Conservation (phyloP, 2,113 vertebrate species). For the Entelurus aequoreus region DNA sequence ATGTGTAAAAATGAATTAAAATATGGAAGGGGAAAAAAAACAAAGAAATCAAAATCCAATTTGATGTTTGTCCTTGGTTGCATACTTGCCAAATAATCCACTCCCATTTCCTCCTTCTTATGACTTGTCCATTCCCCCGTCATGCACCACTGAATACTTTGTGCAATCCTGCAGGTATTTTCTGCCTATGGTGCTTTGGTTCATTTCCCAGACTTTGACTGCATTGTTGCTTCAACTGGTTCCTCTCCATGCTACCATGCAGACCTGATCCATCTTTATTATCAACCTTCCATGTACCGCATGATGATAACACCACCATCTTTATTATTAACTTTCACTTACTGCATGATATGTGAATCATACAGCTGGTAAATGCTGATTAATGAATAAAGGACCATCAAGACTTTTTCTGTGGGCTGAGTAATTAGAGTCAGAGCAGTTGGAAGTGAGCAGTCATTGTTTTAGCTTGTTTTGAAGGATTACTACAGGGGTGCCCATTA, state of each 20-base stretch:
- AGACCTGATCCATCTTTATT: slow-evolving; percentile 53
- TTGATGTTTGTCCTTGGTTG: too few relatives aligned
- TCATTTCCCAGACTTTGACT: slow-evolving; percentile 41
- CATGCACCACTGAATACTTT: slow-evolving; percentile 45
- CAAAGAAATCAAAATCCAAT: too few relatives aligned
- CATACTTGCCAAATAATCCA: too few relatives aligned
- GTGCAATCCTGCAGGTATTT: slow-evolving; percentile 42
- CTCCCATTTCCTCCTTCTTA: background rate
- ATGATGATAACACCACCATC: too few relatives aligned
- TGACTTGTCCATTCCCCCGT: slow-evolving; percentile 16
- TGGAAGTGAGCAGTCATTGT: too few relatives aligned
- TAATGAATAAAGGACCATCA: too few relatives aligned
- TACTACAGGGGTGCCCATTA: background rate
- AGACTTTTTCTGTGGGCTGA: too few relatives aligned
- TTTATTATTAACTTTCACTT: background rate
- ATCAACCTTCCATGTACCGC: background rate
- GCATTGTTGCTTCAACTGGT: slow-evolving; percentile 53
- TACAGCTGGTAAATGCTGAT: too few relatives aligned
- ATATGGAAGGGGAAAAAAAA: too few relatives aligned
- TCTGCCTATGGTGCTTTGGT: slow-evolving; percentile 32
- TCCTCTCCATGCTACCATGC: slow-evolving; percentile 59
- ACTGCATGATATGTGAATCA: too few relatives aligned
- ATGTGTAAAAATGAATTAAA: too few relatives aligned
- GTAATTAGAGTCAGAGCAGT: too few relatives aligned
- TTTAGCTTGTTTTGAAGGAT: background rate